These are phyloP conservation scores for Benthosema pterotum DNA, from an alignment of 2,797 vertebrate genomes.

Conservation along the genomic window DNA sequence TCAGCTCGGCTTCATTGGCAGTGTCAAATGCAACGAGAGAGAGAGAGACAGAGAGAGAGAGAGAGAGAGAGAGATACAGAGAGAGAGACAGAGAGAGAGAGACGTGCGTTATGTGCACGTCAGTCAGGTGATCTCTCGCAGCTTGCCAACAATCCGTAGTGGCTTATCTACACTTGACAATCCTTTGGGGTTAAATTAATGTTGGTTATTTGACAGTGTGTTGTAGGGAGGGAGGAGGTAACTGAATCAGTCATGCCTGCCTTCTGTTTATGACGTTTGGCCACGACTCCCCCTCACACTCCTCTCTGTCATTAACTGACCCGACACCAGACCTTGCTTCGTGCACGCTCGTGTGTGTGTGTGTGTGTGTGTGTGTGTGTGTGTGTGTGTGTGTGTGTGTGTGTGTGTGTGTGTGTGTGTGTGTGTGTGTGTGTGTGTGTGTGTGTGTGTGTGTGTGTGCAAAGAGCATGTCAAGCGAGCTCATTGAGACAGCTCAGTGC, in stretches of 20 bases:
- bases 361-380: conserved; percentile 11
- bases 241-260: conserved; percentile 38
- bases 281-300: conserved; percentile 10
- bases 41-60: background rate
- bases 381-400: conserved; percentile 11
- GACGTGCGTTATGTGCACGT: conserved; percentile 15
- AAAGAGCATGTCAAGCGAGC: conserved; percentile 37
- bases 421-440: background rate
- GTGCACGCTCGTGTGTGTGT: conserved; percentile 24
- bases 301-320: conserved; percentile 4
- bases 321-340: background rate
- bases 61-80: conserved; percentile 17
- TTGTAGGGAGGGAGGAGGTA: background rate
- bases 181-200: no score
- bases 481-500: conserved; percentile 46
- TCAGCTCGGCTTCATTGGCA: conserved; percentile 48
- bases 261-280: conserved; percentile 46
- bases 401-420: conserved; percentile 17
- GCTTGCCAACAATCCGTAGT: conserved; percentile 42
- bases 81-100: conserved; percentile 22
- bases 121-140: conserved; percentile 25
- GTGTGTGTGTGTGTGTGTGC: conserved; percentile 5
- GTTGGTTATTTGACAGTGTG: no score
- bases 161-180: conserved; percentile 40
- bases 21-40: conserved; percentile 48